phyloP scores from a whole-genome alignment of 2,113 vertebrate genomes.

The Urocolius indicus region DNA sequence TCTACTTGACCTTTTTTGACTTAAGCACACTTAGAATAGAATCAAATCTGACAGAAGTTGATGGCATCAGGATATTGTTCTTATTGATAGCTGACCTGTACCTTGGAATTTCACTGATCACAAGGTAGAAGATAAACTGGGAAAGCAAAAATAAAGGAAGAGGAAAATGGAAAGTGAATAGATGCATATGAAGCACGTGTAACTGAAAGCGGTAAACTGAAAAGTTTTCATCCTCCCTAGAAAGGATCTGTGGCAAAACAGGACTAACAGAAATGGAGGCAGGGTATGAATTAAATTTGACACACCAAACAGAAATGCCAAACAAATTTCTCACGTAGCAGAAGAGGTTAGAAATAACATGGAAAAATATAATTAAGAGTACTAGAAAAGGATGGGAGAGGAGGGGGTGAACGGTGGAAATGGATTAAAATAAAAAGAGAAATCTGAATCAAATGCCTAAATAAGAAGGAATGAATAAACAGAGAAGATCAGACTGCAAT shows the following conservation, averaged over 20 bases:
- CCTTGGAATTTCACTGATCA: not conserved
- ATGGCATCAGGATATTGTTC: not conserved
- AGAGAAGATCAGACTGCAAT: not conserved
- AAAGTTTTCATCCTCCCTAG: not conserved
- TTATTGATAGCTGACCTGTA: not conserved
- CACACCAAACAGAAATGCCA: not conserved
- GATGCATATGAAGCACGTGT: not conserved
- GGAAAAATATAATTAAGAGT: not conserved
- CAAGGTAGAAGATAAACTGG: not conserved
- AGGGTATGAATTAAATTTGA: not conserved
- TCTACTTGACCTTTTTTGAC: not conserved
- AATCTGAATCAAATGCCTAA: not conserved
- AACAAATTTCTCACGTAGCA: not conserved
- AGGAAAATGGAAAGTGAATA: not conserved
- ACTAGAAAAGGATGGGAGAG: not conserved
- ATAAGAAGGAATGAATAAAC: not conserved
- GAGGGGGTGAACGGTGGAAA: accelerated
- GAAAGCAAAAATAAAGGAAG: not conserved
- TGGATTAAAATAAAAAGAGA: not conserved
- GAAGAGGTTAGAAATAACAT: not conserved
- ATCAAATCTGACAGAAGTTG: not conserved
- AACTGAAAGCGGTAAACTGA: not conserved
- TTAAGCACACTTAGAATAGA: not conserved
- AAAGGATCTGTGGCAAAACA: not conserved
- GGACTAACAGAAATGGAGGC: not conserved